These are phyloP conservation scores for Aelia acuminata DNA, from an alignment of 2,888 invertebrate species.

Conservation along the genomic window DNA sequence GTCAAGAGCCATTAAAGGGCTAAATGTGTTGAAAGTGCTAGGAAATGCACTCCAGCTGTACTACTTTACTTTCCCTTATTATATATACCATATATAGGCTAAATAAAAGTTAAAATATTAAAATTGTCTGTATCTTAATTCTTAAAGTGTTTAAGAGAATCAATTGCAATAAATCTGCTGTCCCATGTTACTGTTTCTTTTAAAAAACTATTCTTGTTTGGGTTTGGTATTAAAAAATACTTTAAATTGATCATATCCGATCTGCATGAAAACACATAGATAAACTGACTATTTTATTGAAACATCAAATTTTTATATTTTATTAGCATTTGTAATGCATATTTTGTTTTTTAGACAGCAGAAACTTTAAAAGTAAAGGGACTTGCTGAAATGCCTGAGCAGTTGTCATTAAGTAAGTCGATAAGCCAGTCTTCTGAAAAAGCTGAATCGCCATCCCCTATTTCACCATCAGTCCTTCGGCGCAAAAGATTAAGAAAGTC, in stretches of 20 bases:
- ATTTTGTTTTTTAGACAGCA: conserved; percentile 78
- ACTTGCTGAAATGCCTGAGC: conserved; percentile 83
- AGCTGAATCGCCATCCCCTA: conserved; percentile 70
- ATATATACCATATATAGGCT: background rate
- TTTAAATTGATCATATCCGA: background rate
- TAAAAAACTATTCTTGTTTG: no score
- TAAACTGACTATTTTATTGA: background rate
- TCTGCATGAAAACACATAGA: background rate
- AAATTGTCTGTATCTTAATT: background rate
- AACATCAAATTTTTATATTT: background rate
- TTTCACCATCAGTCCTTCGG: conserved; percentile 74
- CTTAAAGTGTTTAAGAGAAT: no score
- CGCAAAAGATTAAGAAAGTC: conserved; percentile 78
- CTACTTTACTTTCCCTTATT: no score
- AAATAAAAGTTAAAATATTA: no score
- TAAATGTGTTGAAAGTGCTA: no score
- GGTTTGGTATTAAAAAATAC: no score
- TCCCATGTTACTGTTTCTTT: no score
- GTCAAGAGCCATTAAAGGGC: no score
- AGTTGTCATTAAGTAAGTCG: conserved; percentile 75
- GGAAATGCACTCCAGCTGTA: no score
- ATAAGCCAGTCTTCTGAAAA: conserved; percentile 73
- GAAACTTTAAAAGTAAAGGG: conserved; percentile 91
- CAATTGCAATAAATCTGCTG: no score
- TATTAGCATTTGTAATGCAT: background rate